phyloP scores from a whole-genome alignment of 2,113 vertebrate genomes.

The Amblyopsis rosae region DNA sequence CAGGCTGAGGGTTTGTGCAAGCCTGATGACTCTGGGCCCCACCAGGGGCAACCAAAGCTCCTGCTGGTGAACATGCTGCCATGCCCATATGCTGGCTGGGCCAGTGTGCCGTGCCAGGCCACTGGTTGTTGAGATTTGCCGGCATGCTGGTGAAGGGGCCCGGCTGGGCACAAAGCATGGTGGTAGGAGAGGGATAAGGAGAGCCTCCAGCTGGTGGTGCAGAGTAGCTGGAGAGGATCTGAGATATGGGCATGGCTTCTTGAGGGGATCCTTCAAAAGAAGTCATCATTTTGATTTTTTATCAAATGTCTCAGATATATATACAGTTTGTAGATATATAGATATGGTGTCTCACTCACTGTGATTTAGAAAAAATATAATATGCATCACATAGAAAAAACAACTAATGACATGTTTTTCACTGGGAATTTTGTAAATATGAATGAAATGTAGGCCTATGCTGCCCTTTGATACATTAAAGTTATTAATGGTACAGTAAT shows the following conservation, averaged over 20 bases:
- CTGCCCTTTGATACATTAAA: no score
- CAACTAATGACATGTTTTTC: neutral
- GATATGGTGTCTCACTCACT: neutral
- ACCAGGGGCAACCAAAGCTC: neutral
- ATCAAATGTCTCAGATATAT: no score
- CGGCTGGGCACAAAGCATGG: conserved; percentile 44
- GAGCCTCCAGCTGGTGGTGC: conserved; percentile 43
- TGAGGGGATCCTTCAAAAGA: conserved; percentile 37
- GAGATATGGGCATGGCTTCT: conserved; percentile 24
- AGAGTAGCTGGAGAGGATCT: conserved; percentile 62
- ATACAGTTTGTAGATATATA: neutral
- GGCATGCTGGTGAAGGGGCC: neutral
- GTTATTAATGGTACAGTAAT: no score
- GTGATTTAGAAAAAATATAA: neutral
- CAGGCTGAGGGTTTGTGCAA: neutral
- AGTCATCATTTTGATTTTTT: neutral
- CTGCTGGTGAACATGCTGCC: conserved; percentile 13
- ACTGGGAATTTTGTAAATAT: neutral
- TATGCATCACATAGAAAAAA: no score
- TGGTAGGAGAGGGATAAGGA: conserved; percentile 35
- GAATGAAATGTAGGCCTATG: neutral
- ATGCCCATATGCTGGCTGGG: neutral
- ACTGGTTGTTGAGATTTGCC: neutral
- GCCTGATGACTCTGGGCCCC: neutral
- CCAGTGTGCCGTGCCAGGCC: neutral